Evolutionary conservation across 2,888 invertebrate species (phyloP).

Genomic region (Margaritifera margaritifera): DNA sequence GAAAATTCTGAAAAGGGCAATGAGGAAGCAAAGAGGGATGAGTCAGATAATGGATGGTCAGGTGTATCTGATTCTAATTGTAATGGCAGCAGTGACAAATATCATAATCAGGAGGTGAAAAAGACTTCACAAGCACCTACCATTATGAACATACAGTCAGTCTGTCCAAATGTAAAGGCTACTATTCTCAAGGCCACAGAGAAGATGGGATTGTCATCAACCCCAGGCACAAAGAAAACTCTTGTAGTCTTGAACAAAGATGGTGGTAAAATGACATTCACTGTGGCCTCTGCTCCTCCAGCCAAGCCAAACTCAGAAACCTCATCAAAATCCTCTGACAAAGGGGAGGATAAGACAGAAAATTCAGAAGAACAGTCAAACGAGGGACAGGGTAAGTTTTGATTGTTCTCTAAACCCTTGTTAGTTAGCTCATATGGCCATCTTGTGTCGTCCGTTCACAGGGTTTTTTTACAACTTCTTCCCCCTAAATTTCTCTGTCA

Average conservation of each 20-base stretch:
- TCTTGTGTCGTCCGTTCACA: no score
- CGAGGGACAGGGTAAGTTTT: not conserved
- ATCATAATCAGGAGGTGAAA: constrained; percentile 9
- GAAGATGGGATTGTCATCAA: constrained; percentile 19
- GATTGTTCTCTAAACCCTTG: not conserved
- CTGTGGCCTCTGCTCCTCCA: constrained; percentile 24
- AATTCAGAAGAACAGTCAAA: constrained; percentile 2
- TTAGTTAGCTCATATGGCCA: not conserved
- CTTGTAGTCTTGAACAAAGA: constrained; percentile 64
- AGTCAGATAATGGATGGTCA: constrained; percentile 5
- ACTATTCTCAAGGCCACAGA: constrained; percentile 39
- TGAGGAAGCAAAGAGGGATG: constrained; percentile 11
- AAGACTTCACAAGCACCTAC: constrained; percentile 40
- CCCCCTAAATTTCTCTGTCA: no score
- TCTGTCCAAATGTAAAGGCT: constrained; percentile 55
- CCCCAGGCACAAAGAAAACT: constrained; percentile 53
- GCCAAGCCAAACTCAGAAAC: not conserved
- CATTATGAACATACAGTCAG: constrained; percentile 62
- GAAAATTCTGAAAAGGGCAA: constrained; percentile 28
- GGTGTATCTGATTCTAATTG: constrained; percentile 29
- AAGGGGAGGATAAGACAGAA: not conserved
- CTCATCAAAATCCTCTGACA: no score
- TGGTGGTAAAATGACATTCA: constrained; percentile 60
- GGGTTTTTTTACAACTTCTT: no score
- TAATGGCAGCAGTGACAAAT: constrained; percentile 8